Base-by-base conservation (phyloP, 2,888 invertebrate species). In the Panopea generosa region DNA sequence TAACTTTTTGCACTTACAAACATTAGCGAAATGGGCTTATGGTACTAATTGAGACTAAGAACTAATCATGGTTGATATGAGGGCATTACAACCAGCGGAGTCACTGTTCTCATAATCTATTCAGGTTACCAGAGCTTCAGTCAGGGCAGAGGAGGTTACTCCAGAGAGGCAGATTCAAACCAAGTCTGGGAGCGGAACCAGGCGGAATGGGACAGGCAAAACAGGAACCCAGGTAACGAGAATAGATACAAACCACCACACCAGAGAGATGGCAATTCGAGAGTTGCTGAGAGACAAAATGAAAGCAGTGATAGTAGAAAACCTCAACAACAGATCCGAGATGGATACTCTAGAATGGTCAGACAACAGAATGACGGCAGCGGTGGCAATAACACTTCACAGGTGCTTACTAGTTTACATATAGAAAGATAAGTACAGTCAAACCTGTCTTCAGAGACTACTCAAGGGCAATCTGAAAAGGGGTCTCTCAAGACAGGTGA, bases 161-260 rank as follows among this genome's bases (percentile, higher is more conserved):
- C 33, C 33, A 33, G 33, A 33, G 11, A 38, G 2, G 33, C 20
- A n/a, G 20, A 56, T 22, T 38, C 16, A 18, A 27, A 56, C 33
- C 14, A 14, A 27, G 20, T 6, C 33, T 56, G 9, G n/a, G 56
- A 29, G 11, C n/a, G 50, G 22, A 50, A 50, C 50, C 61, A 38
- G 7, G 18, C 66, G 49, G 29, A 40, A 14, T 53, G 26, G 27
- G 22, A 57, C 26, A 22, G 43, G 16, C 26, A 27, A n/a, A 45
- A 56, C 47, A 26, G 55, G 22, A 26, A 33, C 11, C 33, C 4
- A 11, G 33, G 33, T 11, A 33, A 11, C 11, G 33, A 33, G 4
- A 33, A 33, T 33, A 33, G 11, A 7, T 33, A 33, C 11, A 11
- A 7, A 11, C 33, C 33, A 33, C 33, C 33, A 4, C 33, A 33